Evolutionary conservation across 2,797 vertebrate genomes (phyloP).

Genomic region (Bryconaethiops microstoma): DNA sequence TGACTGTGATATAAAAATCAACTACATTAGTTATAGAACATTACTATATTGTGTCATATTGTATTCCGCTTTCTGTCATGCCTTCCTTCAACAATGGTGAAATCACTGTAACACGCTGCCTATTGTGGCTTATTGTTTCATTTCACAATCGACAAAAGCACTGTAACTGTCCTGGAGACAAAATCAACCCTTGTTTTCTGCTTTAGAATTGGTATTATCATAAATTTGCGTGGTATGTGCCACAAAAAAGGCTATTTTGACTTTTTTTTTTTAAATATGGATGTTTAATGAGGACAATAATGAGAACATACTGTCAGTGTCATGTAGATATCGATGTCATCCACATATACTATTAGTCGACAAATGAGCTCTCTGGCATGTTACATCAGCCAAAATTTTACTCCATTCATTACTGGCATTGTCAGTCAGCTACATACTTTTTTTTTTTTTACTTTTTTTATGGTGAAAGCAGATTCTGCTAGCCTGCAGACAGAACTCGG

Average conservation of each 20-base stretch:
- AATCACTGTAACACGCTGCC: neutral
- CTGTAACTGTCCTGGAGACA: neutral
- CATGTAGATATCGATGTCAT: neutral
- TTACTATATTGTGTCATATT: neutral
- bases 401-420: neutral
- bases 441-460: neutral
- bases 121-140: neutral
- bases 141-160: neutral
- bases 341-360: neutral
- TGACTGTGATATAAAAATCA: neutral
- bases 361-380: neutral
- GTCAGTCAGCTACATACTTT: neutral
- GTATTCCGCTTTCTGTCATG: neutral
- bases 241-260: neutral
- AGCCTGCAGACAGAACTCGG: constrained; percentile 21
- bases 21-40: neutral
- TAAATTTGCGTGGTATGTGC: neutral
- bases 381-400: constrained; percentile 3
- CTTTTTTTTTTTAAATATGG: too few species aligned
- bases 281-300: neutral
- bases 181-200: neutral
- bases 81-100: neutral
- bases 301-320: neutral
- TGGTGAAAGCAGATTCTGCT: constrained; percentile 4
- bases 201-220: neutral